Conservation (phyloP, 2,797 vertebrate species). For the Rhynchotus rufescens region DNA sequence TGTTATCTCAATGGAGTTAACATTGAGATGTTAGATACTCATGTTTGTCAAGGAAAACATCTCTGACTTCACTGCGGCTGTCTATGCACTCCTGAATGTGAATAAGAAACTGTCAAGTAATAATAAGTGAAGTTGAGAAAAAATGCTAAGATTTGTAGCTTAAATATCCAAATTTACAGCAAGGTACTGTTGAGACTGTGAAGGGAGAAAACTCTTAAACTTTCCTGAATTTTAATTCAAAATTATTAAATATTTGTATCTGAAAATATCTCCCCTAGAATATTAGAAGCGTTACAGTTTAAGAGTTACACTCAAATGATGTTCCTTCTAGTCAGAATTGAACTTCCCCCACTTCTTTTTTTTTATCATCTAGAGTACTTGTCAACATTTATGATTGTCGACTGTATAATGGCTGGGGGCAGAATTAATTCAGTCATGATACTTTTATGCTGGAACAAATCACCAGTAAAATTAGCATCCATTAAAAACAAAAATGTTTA, state of each 20-base stretch:
- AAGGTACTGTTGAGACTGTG: not conserved
- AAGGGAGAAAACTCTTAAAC: not conserved
- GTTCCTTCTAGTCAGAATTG: not conserved
- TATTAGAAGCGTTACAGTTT: not conserved
- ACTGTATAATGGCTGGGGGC: not conserved
- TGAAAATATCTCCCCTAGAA: not conserved
- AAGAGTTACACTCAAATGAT: not conserved
- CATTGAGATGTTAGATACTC: not conserved
- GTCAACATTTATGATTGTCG: slow-evolving; percentile 22
- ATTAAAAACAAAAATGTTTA: slow-evolving; percentile 57
- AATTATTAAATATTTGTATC: not conserved
- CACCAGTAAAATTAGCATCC: slow-evolving; percentile 51
- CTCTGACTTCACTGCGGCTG: not conserved
- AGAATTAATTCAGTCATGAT: slow-evolving; percentile 35
- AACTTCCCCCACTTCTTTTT: not conserved
- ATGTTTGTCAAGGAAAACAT: not conserved
- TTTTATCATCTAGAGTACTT: not conserved
- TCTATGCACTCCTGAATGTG: not conserved
- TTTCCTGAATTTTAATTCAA: not conserved
- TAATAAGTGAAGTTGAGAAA: not conserved
- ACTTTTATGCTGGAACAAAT: slow-evolving; percentile 27
- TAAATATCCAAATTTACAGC: not conserved
- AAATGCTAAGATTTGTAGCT: not conserved
- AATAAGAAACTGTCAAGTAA: not conserved
- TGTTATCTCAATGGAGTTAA: not conserved